Evolutionary conservation across 2,888 invertebrate species (phyloP), one percentile per base, ranked within the genome.

Genomic region (Eudemis profundana): DNA sequence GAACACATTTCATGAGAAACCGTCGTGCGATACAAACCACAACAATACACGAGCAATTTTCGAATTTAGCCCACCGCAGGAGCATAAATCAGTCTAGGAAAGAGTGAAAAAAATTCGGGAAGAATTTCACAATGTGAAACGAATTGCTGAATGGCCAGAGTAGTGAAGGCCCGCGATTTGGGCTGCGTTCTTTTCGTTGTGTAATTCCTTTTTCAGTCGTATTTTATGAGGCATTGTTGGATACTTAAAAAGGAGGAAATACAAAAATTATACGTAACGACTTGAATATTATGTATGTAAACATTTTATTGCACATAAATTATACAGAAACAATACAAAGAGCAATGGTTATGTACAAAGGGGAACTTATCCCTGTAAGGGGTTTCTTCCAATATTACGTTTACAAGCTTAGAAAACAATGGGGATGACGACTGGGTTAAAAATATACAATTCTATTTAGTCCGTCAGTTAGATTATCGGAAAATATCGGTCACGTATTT

Each of bases 51-150:
- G 59, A 62, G 50, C 61, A 59, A 62, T 67, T 67, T 62, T 46
- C 59, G 61, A 65, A 62, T 69, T 69, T 67, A 64, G 57, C 36
- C 61, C 57, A 61, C 69, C 62, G 56, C 68, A 53, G 53, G 29
- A 40, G 50, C 65, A 65, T 69, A 69, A 69, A 69, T 69, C 67
- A 67, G 61, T 50, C 59, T 38, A 40, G 65, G 59, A 56, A 67
- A 53, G 49, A 64, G 64, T 67, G 54, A 56, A 70, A 70, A 67
- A 71, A 68, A 68, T 56, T 68, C 61, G 49, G 49, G 42, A 68
- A 68, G 68, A 71, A 68, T 68, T 70, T 49, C 61, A 50, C 64
- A 65, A 68, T 68, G 64, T 62, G 56, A 50, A 66, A 57, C 46
- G 62, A 67, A 62, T 66, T 67, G 66, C 68, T 46, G 66, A 68